Base-by-base conservation (phyloP, 2,888 invertebrate species). In the Ormia ochracea region DNA sequence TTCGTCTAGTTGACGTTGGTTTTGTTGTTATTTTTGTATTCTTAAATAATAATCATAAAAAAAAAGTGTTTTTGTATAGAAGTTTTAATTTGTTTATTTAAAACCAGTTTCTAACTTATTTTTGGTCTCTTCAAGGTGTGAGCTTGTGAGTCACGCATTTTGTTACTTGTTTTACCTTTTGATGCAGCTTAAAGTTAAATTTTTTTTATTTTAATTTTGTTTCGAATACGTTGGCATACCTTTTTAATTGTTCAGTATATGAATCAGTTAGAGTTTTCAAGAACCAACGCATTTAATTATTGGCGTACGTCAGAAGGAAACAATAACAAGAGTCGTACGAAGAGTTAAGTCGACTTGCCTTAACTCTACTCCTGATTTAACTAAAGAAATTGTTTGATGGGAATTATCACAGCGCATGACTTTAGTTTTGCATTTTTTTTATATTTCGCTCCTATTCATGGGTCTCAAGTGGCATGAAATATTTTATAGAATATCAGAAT, bases 41-140 rank as follows among this genome's bases (percentile, higher is more conserved):
- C n/a, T n/a, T n/a, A n/a, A n/a, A n/a, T n/a, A n/a, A n/a, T n/a
- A n/a, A n/a, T 23, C 10, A 12, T 58, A 43, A 28, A 28, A 28
- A 41, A 14, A 38, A 26, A 1, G 12, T 19, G 12, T 6, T 59
- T 5, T 28, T 59, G 14, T 26, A 28, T 12, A 10, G 28, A 43
- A 21, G n/a, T 48, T 19, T 23, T 63, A 50, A 65, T 26, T 17
- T 28, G 14, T 38, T 52, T 50, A 19, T 52, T 38, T 52, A 26
- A 66, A 66, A 66, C 52, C 52, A 28, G 52, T 66, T 66, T 36
- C n/a, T n/a, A 28, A 52, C 52, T 66, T 52, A 52, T 28, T 65
- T 21, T 36, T 38, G 23, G 1, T 26, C 23, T 14, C 36, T 12
- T 38, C 31, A 9, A n/a, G 17, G 50, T 38, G n/a, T 41, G 50